Evolutionary conservation across 2,888 invertebrate genomes (phyloP), one percentile per base, ranked within the genome.

Genomic region (Leptopilina myrica): DNA sequence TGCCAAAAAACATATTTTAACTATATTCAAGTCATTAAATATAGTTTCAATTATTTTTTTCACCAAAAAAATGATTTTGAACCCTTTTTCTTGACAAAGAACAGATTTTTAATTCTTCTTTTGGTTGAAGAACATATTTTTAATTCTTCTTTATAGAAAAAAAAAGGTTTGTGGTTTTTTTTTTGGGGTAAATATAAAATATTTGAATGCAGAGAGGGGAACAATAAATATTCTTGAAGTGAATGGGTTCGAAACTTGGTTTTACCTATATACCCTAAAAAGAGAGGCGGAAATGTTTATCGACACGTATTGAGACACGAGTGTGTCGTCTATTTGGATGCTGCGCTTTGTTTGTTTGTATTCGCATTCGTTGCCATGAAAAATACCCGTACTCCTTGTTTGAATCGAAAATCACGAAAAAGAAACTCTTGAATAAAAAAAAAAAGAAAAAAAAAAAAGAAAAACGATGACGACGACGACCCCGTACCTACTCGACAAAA

Each of bases 291-390:
- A 73, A 73, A 56, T 73, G 73, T 73, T 73, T 73, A 73, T 73
- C 73, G 73, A 73, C 73, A 73, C 73, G 56, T 73, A 73, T 73
- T 73, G 73, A 73, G 73, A 73, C 73, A 56, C 53, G 56, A 73
- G 73, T 73, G n/a, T 33, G 26, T 67, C 67, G 49, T 73, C 69
- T 73, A 53, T 33, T 73, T 73, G 69, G 69, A 53, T 73, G 33
- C 12, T 33, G 33, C 33, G 49, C 73, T 73, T 56, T 56, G 53
- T 73, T 56, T 56, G 33, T 56, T 73, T 49, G 53, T 26, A 8
- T 26, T 53, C 43, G 20, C 49, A 26, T 56, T 73, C 56, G 53
- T 73, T 14, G 43, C 43, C 40, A 26, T 73, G 56, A 73, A 56
- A 73, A 73, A 33, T 73, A 33, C 56, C 56, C 11, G 11, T 33